phyloP scores from a whole-genome alignment of 2,888 invertebrate species.

The Ichneumoninae sp. region DNA sequence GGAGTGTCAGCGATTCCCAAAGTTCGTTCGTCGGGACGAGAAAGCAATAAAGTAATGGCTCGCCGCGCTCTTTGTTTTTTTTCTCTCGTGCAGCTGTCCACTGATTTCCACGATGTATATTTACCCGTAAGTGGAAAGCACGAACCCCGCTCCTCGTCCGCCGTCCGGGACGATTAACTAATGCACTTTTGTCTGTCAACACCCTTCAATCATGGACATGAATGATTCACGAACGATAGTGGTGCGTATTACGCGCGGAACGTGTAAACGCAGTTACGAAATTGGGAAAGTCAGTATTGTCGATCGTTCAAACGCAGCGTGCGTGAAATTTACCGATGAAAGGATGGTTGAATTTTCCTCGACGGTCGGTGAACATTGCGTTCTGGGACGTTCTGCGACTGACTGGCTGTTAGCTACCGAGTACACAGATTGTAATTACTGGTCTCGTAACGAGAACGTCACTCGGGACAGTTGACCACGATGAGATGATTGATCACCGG shows the following conservation, averaged over 20 bases:
- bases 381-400: slow-evolving; percentile 29
- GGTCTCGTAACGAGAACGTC: slow-evolving; percentile 74
- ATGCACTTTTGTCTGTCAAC: slow-evolving; percentile 54
- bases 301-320: background rate
- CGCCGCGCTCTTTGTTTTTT: slow-evolving; percentile 23
- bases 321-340: slow-evolving; percentile 19
- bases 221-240: slow-evolving; percentile 1
- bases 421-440: slow-evolving; percentile 73
- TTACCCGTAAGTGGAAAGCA: slow-evolving; percentile 59
- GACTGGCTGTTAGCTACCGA: slow-evolving; percentile 2
- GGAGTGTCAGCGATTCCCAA: slow-evolving; percentile 65
- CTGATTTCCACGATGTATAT: slow-evolving; percentile 61
- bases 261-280: slow-evolving; percentile 30
- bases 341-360: slow-evolving; percentile 42
- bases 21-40: slow-evolving; percentile 51
- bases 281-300: slow-evolving; percentile 19
- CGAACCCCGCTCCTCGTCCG: slow-evolving; percentile 39
- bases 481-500: slow-evolving; percentile 71
- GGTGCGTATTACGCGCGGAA: background rate
- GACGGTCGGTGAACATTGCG: slow-evolving; percentile 22
- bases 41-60: slow-evolving; percentile 65
- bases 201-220: slow-evolving; percentile 39
- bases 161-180: slow-evolving; percentile 49
- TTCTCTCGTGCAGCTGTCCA: background rate
- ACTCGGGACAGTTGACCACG: slow-evolving; percentile 56